These are phyloP conservation scores for Trissonchulus sp. DNA, from an alignment of 2,888 invertebrate genomes.

Conservation along the genomic window DNA sequence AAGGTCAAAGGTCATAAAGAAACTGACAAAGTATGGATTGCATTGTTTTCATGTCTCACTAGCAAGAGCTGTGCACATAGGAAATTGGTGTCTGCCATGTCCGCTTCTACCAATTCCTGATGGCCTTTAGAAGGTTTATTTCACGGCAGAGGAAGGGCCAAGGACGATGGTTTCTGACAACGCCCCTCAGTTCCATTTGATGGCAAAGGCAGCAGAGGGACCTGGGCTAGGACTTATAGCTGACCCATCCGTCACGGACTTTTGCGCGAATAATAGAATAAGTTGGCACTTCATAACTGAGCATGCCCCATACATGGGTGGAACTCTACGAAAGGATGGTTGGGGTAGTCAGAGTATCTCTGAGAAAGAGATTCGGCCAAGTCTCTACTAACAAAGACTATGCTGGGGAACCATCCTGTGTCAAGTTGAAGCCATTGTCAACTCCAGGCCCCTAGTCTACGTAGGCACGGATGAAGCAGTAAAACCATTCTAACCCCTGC, in stretches of 20 bases:
- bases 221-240: conserved; percentile 28
- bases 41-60: conserved; percentile 53
- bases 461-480: conserved; percentile 27
- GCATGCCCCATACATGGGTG: conserved; percentile 55
- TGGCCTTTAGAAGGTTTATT: conserved; percentile 48
- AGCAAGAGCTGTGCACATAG: conserved; percentile 53
- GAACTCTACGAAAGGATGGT: conserved; percentile 55
- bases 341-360: conserved; percentile 47
- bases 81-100: conserved; percentile 46
- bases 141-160: conserved; percentile 47
- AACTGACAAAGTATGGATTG: conserved; percentile 45
- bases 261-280: conserved; percentile 36
- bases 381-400: conserved; percentile 1
- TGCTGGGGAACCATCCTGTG: conserved; percentile 23
- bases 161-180: conserved; percentile 51
- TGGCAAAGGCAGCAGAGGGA: conserved; percentile 44
- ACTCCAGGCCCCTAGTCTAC: conserved; percentile 26
- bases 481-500: no score
- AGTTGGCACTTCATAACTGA: conserved; percentile 52
- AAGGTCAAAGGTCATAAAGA: conserved; percentile 42
- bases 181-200: conserved; percentile 52
- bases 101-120: conserved; percentile 45
- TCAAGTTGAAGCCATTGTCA: conserved; percentile 29
- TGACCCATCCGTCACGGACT: no score
- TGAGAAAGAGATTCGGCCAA: conserved; percentile 22